Conservation (phyloP, 1,140 invertebrate genomes). For the Oreohelix idahoensis region DNA sequence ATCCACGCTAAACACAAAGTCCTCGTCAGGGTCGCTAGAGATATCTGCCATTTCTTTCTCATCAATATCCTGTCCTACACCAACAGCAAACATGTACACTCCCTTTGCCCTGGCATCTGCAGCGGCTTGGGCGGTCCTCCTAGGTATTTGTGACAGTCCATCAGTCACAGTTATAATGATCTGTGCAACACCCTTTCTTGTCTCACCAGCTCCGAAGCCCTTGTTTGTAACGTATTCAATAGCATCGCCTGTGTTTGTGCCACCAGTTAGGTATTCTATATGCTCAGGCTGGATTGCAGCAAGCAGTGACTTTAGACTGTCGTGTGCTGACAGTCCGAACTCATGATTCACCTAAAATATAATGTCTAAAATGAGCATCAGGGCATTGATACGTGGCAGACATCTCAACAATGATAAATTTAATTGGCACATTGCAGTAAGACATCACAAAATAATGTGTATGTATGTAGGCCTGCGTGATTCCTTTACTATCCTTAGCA, state of each 20-base stretch:
- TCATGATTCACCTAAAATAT: slow-evolving; percentile 2
- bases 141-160: slow-evolving; percentile 48
- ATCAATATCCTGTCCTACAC: slow-evolving; percentile 49
- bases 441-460: no score
- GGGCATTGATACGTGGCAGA: no score
- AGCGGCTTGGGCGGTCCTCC: slow-evolving; percentile 46
- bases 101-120: slow-evolving; percentile 42
- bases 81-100: slow-evolving; percentile 55
- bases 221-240: slow-evolving; percentile 47
- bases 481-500: no score
- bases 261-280: slow-evolving; percentile 46
- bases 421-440: no score
- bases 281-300: slow-evolving; percentile 35
- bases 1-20: slow-evolving; percentile 46
- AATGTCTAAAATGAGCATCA: not conserved
- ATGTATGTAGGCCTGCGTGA: no score
- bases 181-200: slow-evolving; percentile 45
- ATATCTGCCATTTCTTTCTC: slow-evolving; percentile 44
- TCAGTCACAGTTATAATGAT: slow-evolving; percentile 56
- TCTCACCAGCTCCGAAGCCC: slow-evolving; percentile 40
- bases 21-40: slow-evolving; percentile 42
- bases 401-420: no score
- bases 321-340: slow-evolving; percentile 40
- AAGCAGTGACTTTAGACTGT: not conserved
- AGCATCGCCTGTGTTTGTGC: slow-evolving; percentile 51